Evolutionary conservation across 1,140 invertebrate genomes (phyloP).

Genomic region (Thaumetopoea pityocampa): DNA sequence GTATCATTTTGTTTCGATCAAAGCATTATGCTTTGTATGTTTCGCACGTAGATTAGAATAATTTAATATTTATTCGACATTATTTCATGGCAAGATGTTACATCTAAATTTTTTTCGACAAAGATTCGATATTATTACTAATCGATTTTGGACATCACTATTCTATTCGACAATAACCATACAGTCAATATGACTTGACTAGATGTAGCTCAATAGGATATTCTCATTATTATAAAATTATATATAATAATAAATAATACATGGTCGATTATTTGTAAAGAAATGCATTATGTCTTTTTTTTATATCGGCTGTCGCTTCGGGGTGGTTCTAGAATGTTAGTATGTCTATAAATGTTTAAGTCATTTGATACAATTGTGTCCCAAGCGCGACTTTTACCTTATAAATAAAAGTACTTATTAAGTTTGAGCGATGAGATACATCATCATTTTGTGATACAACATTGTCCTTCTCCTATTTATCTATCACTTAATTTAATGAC

Average conservation of each 20-base stretch:
- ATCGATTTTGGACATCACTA: constrained; percentile 14
- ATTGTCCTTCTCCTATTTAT: constrained; percentile 13
- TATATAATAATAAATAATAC: constrained; percentile 2
- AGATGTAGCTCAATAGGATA: constrained; percentile 7
- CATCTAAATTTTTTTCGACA: constrained; percentile 11
- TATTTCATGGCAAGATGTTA: constrained; percentile 16
- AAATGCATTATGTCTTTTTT: too few relatives aligned
- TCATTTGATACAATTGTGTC: neutral
- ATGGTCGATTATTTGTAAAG: constrained; percentile 12
- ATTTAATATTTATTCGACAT: neutral
- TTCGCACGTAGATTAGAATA: neutral
- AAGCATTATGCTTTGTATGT: neutral
- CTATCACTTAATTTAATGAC: constrained; percentile 25
- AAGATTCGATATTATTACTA: constrained; percentile 6
- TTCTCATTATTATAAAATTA: constrained; percentile 1
- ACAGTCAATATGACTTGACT: constrained; percentile 14
- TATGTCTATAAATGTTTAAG: neutral
- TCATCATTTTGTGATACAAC: constrained; percentile 16
- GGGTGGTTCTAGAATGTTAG: too few relatives aligned
- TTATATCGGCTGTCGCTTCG: too few relatives aligned
- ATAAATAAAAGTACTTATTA: constrained; percentile 8
- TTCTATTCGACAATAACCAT: constrained; percentile 3
- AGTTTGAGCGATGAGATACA: constrained; percentile 26
- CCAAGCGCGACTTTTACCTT: too few relatives aligned
- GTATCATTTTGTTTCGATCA: too few relatives aligned